These are phyloP conservation scores for Ploceus nigricollis DNA, from an alignment of 2,113 vertebrate species.

Conservation along the genomic window DNA sequence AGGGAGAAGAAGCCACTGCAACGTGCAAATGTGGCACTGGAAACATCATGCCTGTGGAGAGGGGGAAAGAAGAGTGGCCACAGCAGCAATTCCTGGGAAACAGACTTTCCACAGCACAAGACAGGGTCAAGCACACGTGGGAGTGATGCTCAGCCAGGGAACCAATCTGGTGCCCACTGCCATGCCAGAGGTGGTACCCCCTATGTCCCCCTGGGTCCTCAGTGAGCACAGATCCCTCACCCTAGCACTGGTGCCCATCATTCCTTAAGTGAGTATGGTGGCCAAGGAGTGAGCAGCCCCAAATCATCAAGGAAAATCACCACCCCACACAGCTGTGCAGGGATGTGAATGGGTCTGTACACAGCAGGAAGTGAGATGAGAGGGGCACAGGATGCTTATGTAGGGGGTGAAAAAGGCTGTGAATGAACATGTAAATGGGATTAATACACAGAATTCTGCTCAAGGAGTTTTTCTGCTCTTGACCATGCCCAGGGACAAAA, in stretches of 20 bases:
- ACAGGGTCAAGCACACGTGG: neutral
- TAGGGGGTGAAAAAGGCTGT: neutral
- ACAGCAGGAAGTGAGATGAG: neutral
- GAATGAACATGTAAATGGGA: neutral
- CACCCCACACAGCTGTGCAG: neutral
- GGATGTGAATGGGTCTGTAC: neutral
- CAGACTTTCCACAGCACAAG: neutral
- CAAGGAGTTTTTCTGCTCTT: neutral
- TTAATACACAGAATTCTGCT: neutral
- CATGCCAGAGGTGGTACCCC: neutral
- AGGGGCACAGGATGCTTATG: neutral
- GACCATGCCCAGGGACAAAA: neutral
- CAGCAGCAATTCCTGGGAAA: neutral
- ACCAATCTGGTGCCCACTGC: neutral
- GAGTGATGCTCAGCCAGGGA: neutral
- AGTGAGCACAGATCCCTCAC: neutral
- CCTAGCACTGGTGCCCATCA: neutral
- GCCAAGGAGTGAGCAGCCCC: neutral
- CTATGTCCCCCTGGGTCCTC: neutral
- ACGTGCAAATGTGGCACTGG: fast-evolving
- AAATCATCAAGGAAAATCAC: neutral
- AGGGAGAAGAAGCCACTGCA: neutral
- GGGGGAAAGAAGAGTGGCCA: neutral
- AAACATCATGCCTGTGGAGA: neutral
- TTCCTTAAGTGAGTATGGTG: neutral